Evolutionary conservation across 2,797 vertebrate species (phyloP), one percentile per base, ranked within the genome.

Genomic region (Zenarchopterus dispar): DNA sequence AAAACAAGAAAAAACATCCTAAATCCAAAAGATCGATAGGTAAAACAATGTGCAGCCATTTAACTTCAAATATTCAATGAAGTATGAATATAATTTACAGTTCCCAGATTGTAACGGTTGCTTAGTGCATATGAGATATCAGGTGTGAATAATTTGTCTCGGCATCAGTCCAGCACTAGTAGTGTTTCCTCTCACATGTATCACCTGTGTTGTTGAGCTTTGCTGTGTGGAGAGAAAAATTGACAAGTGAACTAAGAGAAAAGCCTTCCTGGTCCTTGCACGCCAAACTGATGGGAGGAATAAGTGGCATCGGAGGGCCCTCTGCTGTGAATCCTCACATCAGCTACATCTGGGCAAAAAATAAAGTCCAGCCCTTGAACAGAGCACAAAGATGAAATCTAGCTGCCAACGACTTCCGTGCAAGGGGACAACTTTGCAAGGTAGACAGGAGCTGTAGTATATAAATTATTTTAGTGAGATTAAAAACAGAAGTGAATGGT

Each of bases 121-220:
- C 39, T 46, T 36, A 10, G 33, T 26, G 57, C 39, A 71, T 63
- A 75, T 45, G 50, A 74, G 71, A 71, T 65, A 80, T 81, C 72
- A 81, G 77, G 70, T 87, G 72, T 73, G 62, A 84, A 72, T 69
- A 73, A 84, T 88, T 86, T 83, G 76, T 55, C 66, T 61, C 80
- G 86, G 78, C 80, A 56, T 23, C 4, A 1, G 64, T 58, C 79
- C 78, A 73, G 62, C 51, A 53, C 23, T 10, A 67, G 74, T 81
- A 82, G 58, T 26, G 62, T 67, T 61, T 78, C 48, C 61, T 69
- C 73, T 82, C 73, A 52, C 72, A 52, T 75, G 77, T 49, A 63
- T 76, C 76, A 70, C 81, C 62, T 68, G 73, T 78, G 67, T 62
- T 81, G 70, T 23, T 42, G 75, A 75, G 72, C 76, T 48, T 77